Evolutionary conservation across 2,888 invertebrate genomes (phyloP), one percentile per base, ranked within the genome.

Genomic region (Dynastes maya): DNA sequence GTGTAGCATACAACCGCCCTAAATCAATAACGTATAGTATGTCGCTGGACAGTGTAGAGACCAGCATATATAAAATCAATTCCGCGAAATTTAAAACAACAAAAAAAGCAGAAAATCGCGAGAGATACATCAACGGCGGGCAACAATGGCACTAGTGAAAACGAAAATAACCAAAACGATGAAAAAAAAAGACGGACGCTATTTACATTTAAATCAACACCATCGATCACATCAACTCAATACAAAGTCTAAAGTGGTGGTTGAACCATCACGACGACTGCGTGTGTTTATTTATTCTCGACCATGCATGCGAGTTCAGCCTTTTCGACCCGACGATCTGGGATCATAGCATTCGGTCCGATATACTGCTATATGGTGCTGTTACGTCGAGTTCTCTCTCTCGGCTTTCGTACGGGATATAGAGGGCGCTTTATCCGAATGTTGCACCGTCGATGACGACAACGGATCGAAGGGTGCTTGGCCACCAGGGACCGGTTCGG

Each of bases 401-500:
- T 74, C 45, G 45, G 45, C 11, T 74, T 74, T 74, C 61, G 63
- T 61, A 74, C 72, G 61, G 72, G 72, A 74, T 74, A 68, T 51
- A 74, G 72, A 49, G 61, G 72, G 72, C 61, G 72, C 72, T 74
- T 63, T 74, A 74, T 61, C 32, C 61, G 72, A 71, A 71, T 55
- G 53, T 71, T 45, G 8, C 8, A 71, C 71, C 32, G 51, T 51
- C 64, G 51, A 70, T 55, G 71, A 71, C 45, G 45, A 8, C 8
- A 71, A 74, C 55, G 72, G 79, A 77, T 79, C 79, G 79, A 84
- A 85, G 85, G 84, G 85, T 85, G 84, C 80, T 82, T 80, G 81
- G 83, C 84, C 84, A 81, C 85, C 82, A 84, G 84, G 86, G 86
- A 86, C 85, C 85, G 83, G 85, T 86, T 85, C 84, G 86, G 82